Conservation (phyloP, 2,888 invertebrate species). For the Lamellibrachia satsuma region DNA sequence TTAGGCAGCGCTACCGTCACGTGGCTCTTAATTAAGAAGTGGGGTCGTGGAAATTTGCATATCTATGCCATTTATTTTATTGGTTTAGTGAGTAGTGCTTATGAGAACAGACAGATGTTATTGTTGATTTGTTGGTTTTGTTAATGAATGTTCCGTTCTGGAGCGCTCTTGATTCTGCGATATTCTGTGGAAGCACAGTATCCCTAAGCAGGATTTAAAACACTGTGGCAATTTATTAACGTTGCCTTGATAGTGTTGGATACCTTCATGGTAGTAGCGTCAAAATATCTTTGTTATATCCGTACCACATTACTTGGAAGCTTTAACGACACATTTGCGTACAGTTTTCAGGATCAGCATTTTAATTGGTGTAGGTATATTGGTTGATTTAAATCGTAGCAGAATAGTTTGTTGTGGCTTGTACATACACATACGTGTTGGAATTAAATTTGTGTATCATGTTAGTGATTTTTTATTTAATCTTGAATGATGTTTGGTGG, state of each 20-base stretch:
- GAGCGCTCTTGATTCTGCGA: slow-evolving; percentile 6
- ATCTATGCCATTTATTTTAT: background rate
- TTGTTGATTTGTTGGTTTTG: background rate
- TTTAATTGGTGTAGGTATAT: background rate
- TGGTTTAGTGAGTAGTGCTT: background rate
- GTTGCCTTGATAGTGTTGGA: background rate
- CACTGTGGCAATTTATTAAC: background rate
- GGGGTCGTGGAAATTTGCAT: background rate
- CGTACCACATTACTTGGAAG: background rate
- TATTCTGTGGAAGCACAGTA: background rate
- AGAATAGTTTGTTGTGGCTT: background rate
- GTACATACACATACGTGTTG: background rate
- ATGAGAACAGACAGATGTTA: background rate
- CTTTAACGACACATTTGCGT: background rate
- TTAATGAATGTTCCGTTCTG: background rate
- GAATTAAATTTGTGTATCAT: background rate
- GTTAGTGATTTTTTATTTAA: background rate
- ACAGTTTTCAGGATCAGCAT: background rate
- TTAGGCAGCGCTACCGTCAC: background rate
- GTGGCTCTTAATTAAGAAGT: background rate
- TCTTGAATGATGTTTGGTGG: background rate
- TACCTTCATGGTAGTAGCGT: background rate
- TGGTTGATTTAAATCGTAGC: background rate
- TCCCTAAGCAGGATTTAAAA: background rate
- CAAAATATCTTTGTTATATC: background rate